Percentiles rank a stretch among this genome's conserved stretches.
These are phyloP conservation scores for Crossocerus cetratus DNA, from an alignment of 2,888 invertebrate genomes.

Conservation along the genomic window DNA sequence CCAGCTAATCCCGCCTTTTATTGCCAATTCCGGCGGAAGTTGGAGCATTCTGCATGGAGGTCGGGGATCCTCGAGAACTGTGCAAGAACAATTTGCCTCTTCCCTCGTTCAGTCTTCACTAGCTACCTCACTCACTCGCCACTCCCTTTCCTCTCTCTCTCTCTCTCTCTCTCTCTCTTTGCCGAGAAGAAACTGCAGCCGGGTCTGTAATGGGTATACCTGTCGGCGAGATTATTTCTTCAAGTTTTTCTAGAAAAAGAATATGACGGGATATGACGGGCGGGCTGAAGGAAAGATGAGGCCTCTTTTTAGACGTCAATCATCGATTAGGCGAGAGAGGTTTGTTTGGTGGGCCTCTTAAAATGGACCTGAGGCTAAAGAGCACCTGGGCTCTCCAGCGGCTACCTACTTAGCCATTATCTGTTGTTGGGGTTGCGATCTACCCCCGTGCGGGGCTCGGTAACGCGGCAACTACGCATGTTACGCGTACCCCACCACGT, in stretches of 20 bases:
- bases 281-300: conserved; percentile 26
- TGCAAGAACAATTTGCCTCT: too few relatives aligned
- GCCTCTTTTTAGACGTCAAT: conserved; percentile 56
- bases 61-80: conserved; percentile 2
- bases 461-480: conserved; percentile 11
- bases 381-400: conserved; percentile 28
- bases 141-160: too few relatives aligned
- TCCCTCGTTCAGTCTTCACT: too few relatives aligned
- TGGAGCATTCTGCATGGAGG: conserved; percentile 12
- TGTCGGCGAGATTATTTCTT: conserved; percentile 8
- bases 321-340: conserved; percentile 50
- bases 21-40: conserved; percentile 45
- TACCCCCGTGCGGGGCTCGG: conserved; percentile 12
- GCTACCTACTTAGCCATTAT: conserved; percentile 35
- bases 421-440: conserved; percentile 32
- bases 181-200: too few relatives aligned
- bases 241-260: neutral
- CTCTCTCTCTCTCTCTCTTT: too few relatives aligned
- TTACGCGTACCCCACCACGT: conserved; percentile 22
- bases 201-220: neutral
- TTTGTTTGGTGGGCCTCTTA: neutral
- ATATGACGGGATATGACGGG: conserved; percentile 18
- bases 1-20: conserved; percentile 30
- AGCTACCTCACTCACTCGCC: too few relatives aligned
- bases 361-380: conserved; percentile 23